phyloP scores from a whole-genome alignment of 2,797 vertebrate genomes.

The Eurystomus glaucurus region DNA sequence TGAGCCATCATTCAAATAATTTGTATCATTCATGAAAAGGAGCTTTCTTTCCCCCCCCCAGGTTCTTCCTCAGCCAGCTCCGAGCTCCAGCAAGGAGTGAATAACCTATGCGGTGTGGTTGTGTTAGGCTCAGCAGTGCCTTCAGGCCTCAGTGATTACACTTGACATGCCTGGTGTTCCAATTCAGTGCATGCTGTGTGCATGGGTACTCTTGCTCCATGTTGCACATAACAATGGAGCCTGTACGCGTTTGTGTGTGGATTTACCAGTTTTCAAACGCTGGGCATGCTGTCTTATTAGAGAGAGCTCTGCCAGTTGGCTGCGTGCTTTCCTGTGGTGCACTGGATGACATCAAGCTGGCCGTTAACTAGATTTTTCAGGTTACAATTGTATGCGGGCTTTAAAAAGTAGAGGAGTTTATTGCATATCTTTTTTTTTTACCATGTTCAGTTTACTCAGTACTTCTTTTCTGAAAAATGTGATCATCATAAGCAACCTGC shows the following conservation, averaged over 20 bases:
- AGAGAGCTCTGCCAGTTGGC: neutral
- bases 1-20: neutral
- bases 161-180: conserved; percentile 16
- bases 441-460: neutral
- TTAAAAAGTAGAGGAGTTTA: neutral
- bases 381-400: neutral
- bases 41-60: neutral
- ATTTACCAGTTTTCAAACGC: neutral
- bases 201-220: neutral
- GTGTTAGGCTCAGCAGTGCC: neutral
- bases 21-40: neutral
- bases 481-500: neutral
- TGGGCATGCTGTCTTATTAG: neutral
- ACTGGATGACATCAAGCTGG: neutral
- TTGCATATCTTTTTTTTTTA: neutral
- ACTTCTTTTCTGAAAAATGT: neutral
- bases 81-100: neutral
- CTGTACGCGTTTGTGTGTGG: neutral
- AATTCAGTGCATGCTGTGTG: neutral
- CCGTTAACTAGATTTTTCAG: neutral
- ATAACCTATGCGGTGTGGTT: neutral
- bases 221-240: neutral
- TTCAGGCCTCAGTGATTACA: neutral
- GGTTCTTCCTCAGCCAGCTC: neutral
- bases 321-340: neutral